Evolutionary conservation across 2,113 vertebrate genomes (phyloP).

Genomic region (Eidolon helvum): DNA sequence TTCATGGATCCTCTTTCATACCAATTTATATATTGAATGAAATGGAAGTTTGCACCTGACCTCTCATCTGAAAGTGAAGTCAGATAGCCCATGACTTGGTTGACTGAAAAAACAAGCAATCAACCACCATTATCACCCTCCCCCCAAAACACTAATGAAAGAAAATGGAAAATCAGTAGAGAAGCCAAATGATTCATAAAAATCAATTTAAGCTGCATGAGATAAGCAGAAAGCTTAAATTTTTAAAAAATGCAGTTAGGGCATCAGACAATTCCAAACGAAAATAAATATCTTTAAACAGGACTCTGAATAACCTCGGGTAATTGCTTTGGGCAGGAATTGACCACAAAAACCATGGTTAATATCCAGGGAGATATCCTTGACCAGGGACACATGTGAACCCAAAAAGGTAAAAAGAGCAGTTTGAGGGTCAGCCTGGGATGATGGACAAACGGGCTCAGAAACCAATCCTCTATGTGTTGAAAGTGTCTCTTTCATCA

Average conservation of each 20-base stretch:
- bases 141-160: slow-evolving; percentile 61
- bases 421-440: slow-evolving; percentile 37
- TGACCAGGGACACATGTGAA: background rate
- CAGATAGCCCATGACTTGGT: background rate
- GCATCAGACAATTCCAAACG: slow-evolving; percentile 43
- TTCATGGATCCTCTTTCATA: slow-evolving; percentile 3
- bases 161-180: slow-evolving; percentile 69
- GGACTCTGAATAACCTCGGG: slow-evolving; percentile 59
- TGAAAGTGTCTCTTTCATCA: slow-evolving; percentile 46
- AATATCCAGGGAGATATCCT: slow-evolving; percentile 31
- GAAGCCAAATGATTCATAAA: slow-evolving; percentile 70
- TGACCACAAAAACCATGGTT: slow-evolving; percentile 24
- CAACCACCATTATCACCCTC: background rate
- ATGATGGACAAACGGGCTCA: background rate
- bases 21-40: slow-evolving; percentile 41
- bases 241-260: slow-evolving; percentile 36
- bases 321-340: slow-evolving; percentile 35
- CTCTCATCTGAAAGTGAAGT: slow-evolving; percentile 17
- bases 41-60: slow-evolving; percentile 41
- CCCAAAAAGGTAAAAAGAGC: slow-evolving; percentile 11
- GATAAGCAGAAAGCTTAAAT: slow-evolving; percentile 65
- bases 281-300: slow-evolving; percentile 51
- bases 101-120: slow-evolving; percentile 29
- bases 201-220: slow-evolving; percentile 77
- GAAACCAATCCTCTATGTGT: background rate